Base-by-base conservation (phyloP, 2,888 invertebrate species). In the Lasioglossum vierecki region DNA sequence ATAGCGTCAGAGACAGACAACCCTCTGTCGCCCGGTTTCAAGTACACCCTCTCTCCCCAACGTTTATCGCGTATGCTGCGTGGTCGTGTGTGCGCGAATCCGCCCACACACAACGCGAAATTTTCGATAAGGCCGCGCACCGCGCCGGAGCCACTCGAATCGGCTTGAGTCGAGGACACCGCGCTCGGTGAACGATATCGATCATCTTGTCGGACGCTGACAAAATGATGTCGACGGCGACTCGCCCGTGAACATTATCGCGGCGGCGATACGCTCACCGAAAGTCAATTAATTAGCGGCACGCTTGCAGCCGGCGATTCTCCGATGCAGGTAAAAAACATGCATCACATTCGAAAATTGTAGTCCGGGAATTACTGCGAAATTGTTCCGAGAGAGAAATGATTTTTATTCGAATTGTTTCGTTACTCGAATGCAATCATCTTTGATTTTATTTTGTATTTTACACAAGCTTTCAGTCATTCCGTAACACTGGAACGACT, bases 81-180 rank as follows among this genome's bases (percentile, higher is more conserved):
- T 22, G 39, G 22, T 1, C 35, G 39, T 41, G 70, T 39, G n/a
- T 77, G 53, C 77, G 74, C 82, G 84, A 41, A 63, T 76, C 72
- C 46, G 46, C 53, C 15, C 78, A 49, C 63, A 77, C 72, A 76
- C 83, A 68, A 72, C 22, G 68, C 79, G 87, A 88, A 91, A 88
- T 74, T 91, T 90, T 90, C 86, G 88, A 91, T 91, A 89, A 91
- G 88, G 84, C 76, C 78, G 76, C 49, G 70, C 70, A 75, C 79
- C 71, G 76, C 70, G 75, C 79, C 74, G 76, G 57, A 81, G 82
- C 73, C 79, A 78, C 84, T 84, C 68, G 74, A 75, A 41, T 57
- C 70, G 46, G 83, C 82, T 22, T 57, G 76, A 57, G 53, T 71
- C 70, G 88, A 79, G 68, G 71, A 76, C 83, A 76, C 30, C 49